These are phyloP conservation scores for Caenorhabditis macrosperma DNA, from an alignment of 2,888 invertebrate genomes.

Conservation along the genomic window DNA sequence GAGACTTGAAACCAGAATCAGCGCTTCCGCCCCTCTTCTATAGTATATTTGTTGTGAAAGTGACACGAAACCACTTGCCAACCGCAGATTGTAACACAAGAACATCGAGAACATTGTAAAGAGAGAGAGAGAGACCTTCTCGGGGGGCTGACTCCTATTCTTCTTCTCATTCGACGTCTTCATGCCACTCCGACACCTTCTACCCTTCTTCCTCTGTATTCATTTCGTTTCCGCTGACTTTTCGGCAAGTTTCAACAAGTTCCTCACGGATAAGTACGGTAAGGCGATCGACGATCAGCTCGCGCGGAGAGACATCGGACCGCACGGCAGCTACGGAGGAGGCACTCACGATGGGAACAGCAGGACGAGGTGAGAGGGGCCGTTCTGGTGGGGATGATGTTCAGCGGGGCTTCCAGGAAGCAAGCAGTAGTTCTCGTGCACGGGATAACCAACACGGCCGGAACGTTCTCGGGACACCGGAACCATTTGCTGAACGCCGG, in stretches of 20 bases:
- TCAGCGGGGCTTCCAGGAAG: conserved; percentile 47
- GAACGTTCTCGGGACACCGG: conserved; percentile 62
- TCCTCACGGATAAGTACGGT: conserved; percentile 48
- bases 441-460: conserved; percentile 66
- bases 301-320: conserved; percentile 62
- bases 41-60: conserved; percentile 30
- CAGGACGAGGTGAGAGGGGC: conserved; percentile 38
- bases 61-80: conserved; percentile 42
- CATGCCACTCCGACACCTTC: neutral
- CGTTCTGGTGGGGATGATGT: neutral
- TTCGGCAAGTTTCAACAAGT: conserved; percentile 52
- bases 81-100: conserved; percentile 39
- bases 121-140: conserved; percentile 20
- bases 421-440: conserved; percentile 68
- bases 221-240: conserved; percentile 32
- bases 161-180: conserved; percentile 11
- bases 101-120: conserved; percentile 38
- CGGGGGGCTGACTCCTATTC: neutral
- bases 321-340: conserved; percentile 63
- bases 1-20: conserved; percentile 18
- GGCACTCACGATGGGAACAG: conserved; percentile 56
- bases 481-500: conserved; percentile 60
- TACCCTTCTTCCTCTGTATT: conserved; percentile 3
- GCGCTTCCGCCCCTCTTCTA: conserved; percentile 3
- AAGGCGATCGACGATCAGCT: conserved; percentile 53